Percentiles rank a stretch among this genome's conserved stretches.
Conservation (phyloP, 1,140 invertebrate species). For the Prorops nasuta region DNA sequence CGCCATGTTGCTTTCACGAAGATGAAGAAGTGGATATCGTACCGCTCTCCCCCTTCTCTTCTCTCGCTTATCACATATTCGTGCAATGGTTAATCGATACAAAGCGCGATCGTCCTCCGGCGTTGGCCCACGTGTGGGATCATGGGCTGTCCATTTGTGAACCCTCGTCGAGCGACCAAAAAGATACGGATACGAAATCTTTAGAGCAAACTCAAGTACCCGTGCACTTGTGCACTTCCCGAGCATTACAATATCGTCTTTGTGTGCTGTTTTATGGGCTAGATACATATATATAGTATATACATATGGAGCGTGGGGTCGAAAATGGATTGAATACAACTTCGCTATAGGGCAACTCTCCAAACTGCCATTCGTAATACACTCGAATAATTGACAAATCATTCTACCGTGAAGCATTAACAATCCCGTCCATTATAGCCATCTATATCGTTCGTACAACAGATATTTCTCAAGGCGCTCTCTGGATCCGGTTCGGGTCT, state of each 20-base stretch:
- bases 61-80: not conserved
- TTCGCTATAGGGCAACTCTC: not conserved
- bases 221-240: conserved; percentile 28
- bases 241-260: conserved; percentile 24
- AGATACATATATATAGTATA: not conserved
- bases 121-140: too few species aligned
- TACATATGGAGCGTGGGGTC: not conserved
- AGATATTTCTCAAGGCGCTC: too few species aligned
- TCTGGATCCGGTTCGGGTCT: too few species aligned
- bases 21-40: conserved; percentile 32
- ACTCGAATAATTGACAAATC: too few species aligned
- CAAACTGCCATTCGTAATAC: not conserved
- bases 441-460: too few species aligned
- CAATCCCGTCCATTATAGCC: too few species aligned
- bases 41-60: conserved; percentile 12
- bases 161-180: conserved; percentile 15
- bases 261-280: conserved; percentile 27
- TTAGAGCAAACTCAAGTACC: conserved; percentile 29
- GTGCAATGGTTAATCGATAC: not conserved
- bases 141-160: conserved; percentile 19
- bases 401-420: too few species aligned
- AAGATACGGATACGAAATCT: conserved; percentile 27
- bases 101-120: too few species aligned
- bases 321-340: not conserved
- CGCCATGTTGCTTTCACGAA: conserved; percentile 33